A percentile compares a stretch with the other conserved stretches of the same genome.
Conservation (phyloP, 2,113 vertebrate species). For the Corydoras maculifer region DNA sequence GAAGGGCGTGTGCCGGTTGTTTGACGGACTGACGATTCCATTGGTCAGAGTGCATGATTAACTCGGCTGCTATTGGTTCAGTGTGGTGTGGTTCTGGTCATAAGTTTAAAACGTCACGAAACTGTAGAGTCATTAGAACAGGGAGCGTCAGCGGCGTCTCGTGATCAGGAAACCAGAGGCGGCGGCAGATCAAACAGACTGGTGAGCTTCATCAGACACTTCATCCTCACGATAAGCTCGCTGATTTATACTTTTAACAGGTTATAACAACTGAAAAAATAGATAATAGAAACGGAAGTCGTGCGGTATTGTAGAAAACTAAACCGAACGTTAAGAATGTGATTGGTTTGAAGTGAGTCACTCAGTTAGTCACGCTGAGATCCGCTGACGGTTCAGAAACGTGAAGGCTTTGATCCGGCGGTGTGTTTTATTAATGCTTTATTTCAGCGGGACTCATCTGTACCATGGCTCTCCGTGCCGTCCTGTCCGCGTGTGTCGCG, state of each 20-base stretch:
- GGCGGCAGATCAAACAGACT: rapidly evolving
- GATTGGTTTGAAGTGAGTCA: too few relatives aligned
- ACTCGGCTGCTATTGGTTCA: slow-evolving; percentile 19
- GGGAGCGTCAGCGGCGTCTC: neutral
- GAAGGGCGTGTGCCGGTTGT: neutral
- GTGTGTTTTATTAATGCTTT: too few relatives aligned
- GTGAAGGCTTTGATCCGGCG: neutral
- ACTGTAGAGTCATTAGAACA: neutral
- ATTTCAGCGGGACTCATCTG: neutral
- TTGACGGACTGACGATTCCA: neutral
- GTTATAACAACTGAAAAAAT: too few relatives aligned
- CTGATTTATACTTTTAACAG: neutral
- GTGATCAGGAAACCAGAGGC: slow-evolving; percentile 46
- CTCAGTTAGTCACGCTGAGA: too few relatives aligned
- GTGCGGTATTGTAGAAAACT: too few relatives aligned
- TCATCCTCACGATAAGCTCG: neutral
- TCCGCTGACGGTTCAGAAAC: neutral
- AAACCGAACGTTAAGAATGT: too few relatives aligned
- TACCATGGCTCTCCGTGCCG: slow-evolving; percentile 53
- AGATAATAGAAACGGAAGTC: too few relatives aligned
- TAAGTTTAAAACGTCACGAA: neutral
- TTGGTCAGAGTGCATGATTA: neutral
- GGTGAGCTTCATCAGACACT: neutral
- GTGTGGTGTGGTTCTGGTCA: neutral
- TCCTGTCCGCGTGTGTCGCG: slow-evolving; percentile 41